Conservation (phyloP, 2,888 invertebrate genomes). For the Teinopalpus imperialis region DNA sequence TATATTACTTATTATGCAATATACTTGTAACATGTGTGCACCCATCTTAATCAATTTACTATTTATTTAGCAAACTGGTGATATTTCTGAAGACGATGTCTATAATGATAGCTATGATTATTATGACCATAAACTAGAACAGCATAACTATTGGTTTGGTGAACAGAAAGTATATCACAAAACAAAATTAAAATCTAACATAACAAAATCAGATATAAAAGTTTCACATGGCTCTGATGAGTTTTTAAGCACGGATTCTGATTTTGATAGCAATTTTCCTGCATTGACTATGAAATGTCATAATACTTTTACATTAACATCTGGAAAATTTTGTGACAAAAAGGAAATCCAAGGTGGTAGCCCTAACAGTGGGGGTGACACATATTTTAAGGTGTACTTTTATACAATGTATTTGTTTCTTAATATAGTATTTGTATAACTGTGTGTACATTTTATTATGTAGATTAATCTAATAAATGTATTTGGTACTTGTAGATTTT, state of each 20-base stretch:
- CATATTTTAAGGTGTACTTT: conserved; percentile 54
- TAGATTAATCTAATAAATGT: not conserved
- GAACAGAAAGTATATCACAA: conserved; percentile 70
- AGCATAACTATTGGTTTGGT: conserved; percentile 56
- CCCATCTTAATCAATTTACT: conserved; percentile 2
- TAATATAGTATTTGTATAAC: not conserved
- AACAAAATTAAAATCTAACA: conserved; percentile 51
- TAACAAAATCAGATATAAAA: conserved; percentile 48
- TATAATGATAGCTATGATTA: conserved; percentile 48
- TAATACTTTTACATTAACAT: conserved; percentile 69
- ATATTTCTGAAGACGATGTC: conserved; percentile 66
- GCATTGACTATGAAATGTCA: conserved; percentile 68
- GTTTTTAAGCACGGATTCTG: conserved; percentile 64
- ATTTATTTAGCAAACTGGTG: conserved; percentile 57
- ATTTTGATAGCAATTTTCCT: conserved; percentile 73
- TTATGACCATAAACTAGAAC: conserved; percentile 42
- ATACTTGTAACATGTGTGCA: no score
- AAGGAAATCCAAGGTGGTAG: conserved; percentile 57
- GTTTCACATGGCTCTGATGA: conserved; percentile 59
- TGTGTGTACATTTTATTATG: not conserved
- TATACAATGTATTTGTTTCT: conserved; percentile 1
- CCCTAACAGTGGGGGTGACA: conserved; percentile 70
- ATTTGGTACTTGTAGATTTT: no score
- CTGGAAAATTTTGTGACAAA: conserved; percentile 60
- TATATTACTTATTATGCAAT: no score